Evolutionary conservation across 2,888 invertebrate genomes (phyloP), one percentile per base, ranked within the genome.

Genomic region (Tachina grossa): DNA sequence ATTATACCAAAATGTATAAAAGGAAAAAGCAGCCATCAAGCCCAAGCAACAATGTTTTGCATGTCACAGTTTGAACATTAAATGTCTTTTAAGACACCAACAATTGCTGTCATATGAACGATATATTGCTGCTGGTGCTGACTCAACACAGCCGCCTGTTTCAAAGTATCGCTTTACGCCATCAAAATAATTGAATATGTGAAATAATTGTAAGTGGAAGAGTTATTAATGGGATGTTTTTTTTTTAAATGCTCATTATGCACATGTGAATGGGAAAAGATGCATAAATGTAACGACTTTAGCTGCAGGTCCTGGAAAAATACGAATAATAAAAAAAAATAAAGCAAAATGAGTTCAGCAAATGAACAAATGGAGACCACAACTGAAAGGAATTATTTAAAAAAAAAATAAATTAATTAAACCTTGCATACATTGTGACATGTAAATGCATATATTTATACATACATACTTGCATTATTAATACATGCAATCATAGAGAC

Each of bases 181-280:
- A 72, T 59, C 71, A 57, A 66, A 71, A 76, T 78, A 76, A 84
- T 83, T 78, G 61, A 78, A 80, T 84, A 71, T 80, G 84, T 71
- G 57, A 71, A 57, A 76, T 80, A 75, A 74, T 74, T 74, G 79
- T 63, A 47, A 55, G 74, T 13, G 39, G 55, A 49, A 72, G 66
- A 72, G 66, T 78, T 83, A 78, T 83, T 72, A 83, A 83, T 72
- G 22, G 45, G 51, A 83, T 75, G 49, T n/a, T 78, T 53, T 63
- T 19, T 78, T 53, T 63, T 74, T 53, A 53, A 83, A 78, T 68
- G 61, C 72, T 61, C 78, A 74, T 83, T 83, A 83, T 78, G 68
- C 61, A 31, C 31, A 78, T 68, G 78, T 22, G 43, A 55, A 63
- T 10, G 16, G 10, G 41, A 22, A 71, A 65, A 76, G 19, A 76